phyloP scores from a whole-genome alignment of 1,140 invertebrate genomes.

The Contarinia nasturtii region DNA sequence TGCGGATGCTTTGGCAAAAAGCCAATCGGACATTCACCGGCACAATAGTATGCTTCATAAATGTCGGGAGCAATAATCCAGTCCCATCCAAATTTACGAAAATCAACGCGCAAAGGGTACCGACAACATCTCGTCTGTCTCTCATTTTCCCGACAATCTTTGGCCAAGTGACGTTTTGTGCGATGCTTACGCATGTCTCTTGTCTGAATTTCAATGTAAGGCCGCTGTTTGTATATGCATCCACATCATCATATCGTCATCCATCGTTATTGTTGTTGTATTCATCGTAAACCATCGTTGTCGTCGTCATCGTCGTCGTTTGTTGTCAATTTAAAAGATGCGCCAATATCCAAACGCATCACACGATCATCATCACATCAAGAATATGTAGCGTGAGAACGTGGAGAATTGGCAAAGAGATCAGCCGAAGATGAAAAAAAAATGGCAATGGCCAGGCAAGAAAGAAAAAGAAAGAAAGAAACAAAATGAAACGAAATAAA shows the following conservation, averaged over 20 bases:
- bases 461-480: neutral
- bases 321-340: neutral
- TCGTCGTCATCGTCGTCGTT: no score
- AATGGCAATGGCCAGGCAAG: neutral
- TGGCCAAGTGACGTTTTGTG: constrained; percentile 37
- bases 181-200: constrained; percentile 37
- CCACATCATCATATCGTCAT: neutral
- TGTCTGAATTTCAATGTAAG: constrained; percentile 61
- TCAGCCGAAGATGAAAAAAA: neutral
- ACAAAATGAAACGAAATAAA: neutral
- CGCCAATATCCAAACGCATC: no score
- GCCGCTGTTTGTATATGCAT: constrained; percentile 45
- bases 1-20: constrained; percentile 83
- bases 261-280: neutral
- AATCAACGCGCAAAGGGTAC: constrained; percentile 85
- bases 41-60: constrained; percentile 93
- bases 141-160: constrained; percentile 19
- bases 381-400: neutral
- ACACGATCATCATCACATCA: neutral
- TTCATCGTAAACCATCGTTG: neutral
- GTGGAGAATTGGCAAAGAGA: neutral
- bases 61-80: constrained; percentile 93
- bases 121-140: constrained; percentile 71
- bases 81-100: constrained; percentile 93
- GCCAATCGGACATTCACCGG: constrained; percentile 80